Evolutionary conservation across 1,140 invertebrate genomes (phyloP).

Genomic region (Drosophila yakuba): DNA sequence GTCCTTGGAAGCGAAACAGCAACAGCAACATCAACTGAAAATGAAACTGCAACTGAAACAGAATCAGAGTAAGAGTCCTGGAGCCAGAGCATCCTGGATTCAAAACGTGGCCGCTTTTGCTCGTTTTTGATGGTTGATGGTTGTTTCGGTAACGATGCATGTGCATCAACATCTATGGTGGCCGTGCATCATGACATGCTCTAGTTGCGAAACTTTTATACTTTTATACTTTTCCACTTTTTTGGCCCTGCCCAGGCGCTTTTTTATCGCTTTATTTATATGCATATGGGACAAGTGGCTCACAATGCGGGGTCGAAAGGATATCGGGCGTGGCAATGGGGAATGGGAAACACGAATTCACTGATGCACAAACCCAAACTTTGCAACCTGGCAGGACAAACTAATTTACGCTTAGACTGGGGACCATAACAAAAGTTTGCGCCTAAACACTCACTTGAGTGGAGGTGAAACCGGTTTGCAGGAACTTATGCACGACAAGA

Average conservation of each 20-base stretch:
- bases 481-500: constrained; percentile 33
- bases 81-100: constrained; percentile 41
- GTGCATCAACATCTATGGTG: constrained; percentile 59
- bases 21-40: constrained; percentile 34
- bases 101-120: constrained; percentile 19
- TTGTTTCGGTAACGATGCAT: constrained; percentile 55
- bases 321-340: background rate
- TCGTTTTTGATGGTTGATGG: constrained; percentile 19
- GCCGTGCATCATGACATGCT: constrained; percentile 77
- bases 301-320: background rate
- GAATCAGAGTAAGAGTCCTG: constrained; percentile 58
- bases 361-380: constrained; percentile 66
- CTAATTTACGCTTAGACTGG: constrained; percentile 69
- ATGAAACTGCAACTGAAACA: constrained; percentile 45
- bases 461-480: constrained; percentile 44
- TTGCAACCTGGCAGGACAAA: constrained; percentile 49
- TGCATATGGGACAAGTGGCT: constrained; percentile 70
- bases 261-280: constrained; percentile 77
- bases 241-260: constrained; percentile 25
- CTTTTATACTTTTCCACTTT: constrained; percentile 40
- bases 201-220: constrained; percentile 69
- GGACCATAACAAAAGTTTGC: constrained; percentile 49
- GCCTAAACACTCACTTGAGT: constrained; percentile 69
- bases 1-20: constrained; percentile 67
- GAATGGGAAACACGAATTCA: constrained; percentile 51